These are phyloP conservation scores for Xestobium rufovillosum DNA, from an alignment of 2,888 invertebrate genomes.

Conservation along the genomic window DNA sequence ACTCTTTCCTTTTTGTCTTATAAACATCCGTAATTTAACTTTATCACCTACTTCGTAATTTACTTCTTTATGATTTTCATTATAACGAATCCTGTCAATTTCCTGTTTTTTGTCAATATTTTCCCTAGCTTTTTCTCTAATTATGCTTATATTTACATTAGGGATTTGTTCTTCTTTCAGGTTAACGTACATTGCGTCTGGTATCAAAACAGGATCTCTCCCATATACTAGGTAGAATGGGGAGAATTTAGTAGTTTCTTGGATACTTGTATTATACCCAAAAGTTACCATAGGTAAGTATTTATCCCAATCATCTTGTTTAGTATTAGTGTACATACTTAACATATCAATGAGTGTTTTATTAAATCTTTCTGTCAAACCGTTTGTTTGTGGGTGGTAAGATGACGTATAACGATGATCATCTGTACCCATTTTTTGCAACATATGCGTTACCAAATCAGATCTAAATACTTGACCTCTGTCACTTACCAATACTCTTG, in stretches of 20 bases:
- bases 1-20: conserved; percentile 17
- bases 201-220: background rate
- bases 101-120: conserved; percentile 1
- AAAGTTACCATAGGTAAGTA: background rate
- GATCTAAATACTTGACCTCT: conserved; percentile 23
- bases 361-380: conserved; percentile 14
- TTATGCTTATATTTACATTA: too few relatives aligned
- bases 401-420: conserved; percentile 7
- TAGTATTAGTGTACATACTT: conserved; percentile 6
- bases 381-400: conserved; percentile 10
- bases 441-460: conserved; percentile 18
- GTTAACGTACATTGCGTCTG: too few relatives aligned
- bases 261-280: background rate
- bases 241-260: conserved; percentile 1
- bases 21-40: conserved; percentile 8
- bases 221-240: background rate
- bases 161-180: too few relatives aligned
- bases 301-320: background rate
- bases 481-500: conserved; percentile 23
- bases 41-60: background rate
- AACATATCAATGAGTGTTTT: conserved; percentile 10
- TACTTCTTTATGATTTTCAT: background rate
- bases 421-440: conserved; percentile 10
- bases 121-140: background rate
- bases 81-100: background rate